Base-by-base conservation (phyloP, 2,888 invertebrate genomes). In the Trachelus stipa region DNA sequence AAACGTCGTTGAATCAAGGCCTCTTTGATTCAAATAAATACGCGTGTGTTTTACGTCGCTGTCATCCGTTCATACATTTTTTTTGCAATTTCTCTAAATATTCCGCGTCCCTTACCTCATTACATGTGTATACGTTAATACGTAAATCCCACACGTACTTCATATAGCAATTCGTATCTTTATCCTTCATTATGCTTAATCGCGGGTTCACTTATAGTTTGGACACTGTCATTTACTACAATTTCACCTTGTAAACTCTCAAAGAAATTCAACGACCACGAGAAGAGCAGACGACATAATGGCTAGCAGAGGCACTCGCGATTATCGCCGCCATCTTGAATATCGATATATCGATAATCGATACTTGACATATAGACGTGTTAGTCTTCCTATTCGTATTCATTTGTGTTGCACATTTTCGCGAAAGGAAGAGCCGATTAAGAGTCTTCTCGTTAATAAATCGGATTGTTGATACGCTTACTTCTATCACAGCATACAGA, bases 381-480 rank as follows among this genome's bases (percentile, higher is more conserved):
- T 56, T 56, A 23, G 23, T 75, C 76, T 77, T 74, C 77, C 73
- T 74, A 23, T 73, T 73, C 35, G 73, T 77, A 76, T 71, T 56
- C 12, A 34, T 71, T 68, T 69, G 78, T 73, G 73, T 37, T 79
- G 84, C 85, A 85, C 83, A 80, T 84, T 56, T 56, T 56, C 30
- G 69, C 34, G 73, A 37, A 71, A 77, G 75, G 33, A 74, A 75
- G 74, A 73, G 75, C 74, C 73, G 76, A 73, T 77, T 68, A 40
- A 69, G 69, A 73, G 68, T 56, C 56, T 34, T 74, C n/a, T 76
- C 73, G 73, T 71, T 37, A 75, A 79, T 77, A 74, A 68, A 69
- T 86, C 85, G 85, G 88, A 88, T 88, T 88, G 88, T 88, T 88
- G 88, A 88, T 88, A 88, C 88, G 88, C 88, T 88, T 88, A 88